These are phyloP conservation scores for Drosophila nr. medialis DNA, from an alignment of 2,888 invertebrate genomes.

Conservation along the genomic window DNA sequence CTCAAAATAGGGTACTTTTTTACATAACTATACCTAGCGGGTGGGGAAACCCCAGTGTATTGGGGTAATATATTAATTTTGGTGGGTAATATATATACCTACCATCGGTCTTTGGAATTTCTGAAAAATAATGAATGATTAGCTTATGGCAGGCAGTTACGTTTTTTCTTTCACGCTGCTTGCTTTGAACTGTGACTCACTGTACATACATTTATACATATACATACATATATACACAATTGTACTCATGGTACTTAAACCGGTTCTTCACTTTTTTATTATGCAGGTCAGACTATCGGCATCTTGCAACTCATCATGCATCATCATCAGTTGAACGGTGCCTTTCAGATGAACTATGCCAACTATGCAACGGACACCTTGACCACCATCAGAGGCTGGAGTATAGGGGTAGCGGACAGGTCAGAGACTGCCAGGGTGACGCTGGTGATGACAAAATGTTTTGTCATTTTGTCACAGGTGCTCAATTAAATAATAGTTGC, in stretches of 20 bases:
- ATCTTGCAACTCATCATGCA: neutral
- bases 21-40: no score
- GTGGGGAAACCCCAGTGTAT: no score
- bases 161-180: no score
- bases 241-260: neutral
- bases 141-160: no score
- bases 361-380: neutral
- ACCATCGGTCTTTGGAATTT: no score
- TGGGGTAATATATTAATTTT: no score
- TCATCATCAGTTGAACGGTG: neutral
- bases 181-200: no score
- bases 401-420: neutral
- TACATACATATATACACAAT: neutral
- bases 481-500: neutral
- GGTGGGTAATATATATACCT: no score
- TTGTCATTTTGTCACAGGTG: neutral
- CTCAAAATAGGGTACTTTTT: no score
- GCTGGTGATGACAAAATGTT: neutral
- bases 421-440: neutral
- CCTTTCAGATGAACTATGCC: no score
- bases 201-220: no score
- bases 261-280: neutral
- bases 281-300: neutral
- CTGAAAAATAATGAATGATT: no score
- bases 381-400: neutral